Conservation (phyloP, 2,113 vertebrate species). For the Electrona antarctica region DNA sequence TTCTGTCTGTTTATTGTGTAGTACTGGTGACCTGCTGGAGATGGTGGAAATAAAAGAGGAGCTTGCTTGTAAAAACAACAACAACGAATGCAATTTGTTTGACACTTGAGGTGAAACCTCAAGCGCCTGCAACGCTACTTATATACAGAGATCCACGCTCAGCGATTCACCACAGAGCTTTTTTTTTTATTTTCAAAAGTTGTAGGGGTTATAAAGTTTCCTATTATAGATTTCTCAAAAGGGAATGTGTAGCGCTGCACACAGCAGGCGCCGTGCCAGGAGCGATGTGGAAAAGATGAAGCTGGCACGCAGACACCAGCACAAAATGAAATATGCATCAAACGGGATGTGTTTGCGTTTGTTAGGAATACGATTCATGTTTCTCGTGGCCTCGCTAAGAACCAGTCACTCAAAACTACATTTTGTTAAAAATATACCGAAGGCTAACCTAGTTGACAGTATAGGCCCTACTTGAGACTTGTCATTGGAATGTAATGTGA, state of each 20-base stretch:
- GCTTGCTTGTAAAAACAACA: slow-evolving; percentile 36
- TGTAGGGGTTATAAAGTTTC: slow-evolving; percentile 36
- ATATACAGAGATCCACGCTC: neutral
- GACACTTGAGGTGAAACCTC: slow-evolving; percentile 32
- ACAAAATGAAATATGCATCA: neutral
- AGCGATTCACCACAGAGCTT: slow-evolving; percentile 12
- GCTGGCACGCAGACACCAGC: neutral
- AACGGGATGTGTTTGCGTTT: neutral
- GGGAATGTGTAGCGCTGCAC: slow-evolving; percentile 21
- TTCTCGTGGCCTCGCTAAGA: neutral
- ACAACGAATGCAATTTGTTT: too few relatives aligned
- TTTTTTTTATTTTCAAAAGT: slow-evolving; percentile 25
- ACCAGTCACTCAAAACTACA: neutral
- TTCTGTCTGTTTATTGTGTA: slow-evolving; percentile 32
- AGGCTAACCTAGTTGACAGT: too few relatives aligned
- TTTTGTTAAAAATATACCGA: neutral
- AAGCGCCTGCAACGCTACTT: slow-evolving; percentile 3
- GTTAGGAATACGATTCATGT: neutral
- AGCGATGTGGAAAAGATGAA: slow-evolving; percentile 16
- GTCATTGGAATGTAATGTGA: neutral
- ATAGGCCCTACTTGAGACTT: neutral
- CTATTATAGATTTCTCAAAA: slow-evolving; percentile 31
- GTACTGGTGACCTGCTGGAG: slow-evolving; percentile 8
- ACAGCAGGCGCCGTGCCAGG: neutral
- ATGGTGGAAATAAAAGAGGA: slow-evolving; percentile 17